Base-by-base conservation (phyloP, 2,797 vertebrate genomes). In the Kryptopterus vitreolus region DNA sequence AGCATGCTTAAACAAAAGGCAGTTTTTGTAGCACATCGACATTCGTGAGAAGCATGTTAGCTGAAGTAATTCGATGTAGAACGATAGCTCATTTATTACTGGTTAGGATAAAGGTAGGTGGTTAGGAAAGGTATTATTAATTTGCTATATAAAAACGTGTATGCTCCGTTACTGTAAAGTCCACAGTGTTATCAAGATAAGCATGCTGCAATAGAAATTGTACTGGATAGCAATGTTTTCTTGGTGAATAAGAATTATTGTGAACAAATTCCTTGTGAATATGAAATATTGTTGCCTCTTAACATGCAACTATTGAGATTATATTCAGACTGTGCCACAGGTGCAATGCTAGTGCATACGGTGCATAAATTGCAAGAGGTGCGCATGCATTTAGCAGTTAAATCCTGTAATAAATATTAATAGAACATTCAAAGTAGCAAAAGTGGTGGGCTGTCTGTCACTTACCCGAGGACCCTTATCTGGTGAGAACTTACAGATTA, bases 391-490 rank as follows among this genome's bases (percentile, higher is more conserved):
- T 63, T 38, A 52, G 57, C 57, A 59, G 35, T 59, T 48, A 31
- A 66, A 75, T 58, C 11, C 6, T 24, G 35, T 31, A 5, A 31
- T 68, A 71, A 78, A 74, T 69, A 74, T 66, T 61, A 79, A 73
- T 38, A 48, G 78, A 74, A 59, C 16, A 18, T 43, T 74, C 26
- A 58, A 46, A 59, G 35, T 6, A 46, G 35, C 9, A 29, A 74
- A 0, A 7, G 35, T 58, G 15, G 24, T 10, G 48, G 68, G 9
- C 29, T 6, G 13, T 15, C 35, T 29, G n/a, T 46, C 35, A 59
- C 10, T 43, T 18, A 24, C 72, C 33, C 72, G 12, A 57, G 26
- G 52, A 43, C 33, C 8, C 31, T 13, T 55, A 22, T 33, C 50
- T 72, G 26, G 8, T 31, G 26, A 20, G 29, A 33, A n/a, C 6